These are phyloP conservation scores for Cebus imitator DNA, from an alignment of 2,113 vertebrate species.

Conservation along the genomic window DNA sequence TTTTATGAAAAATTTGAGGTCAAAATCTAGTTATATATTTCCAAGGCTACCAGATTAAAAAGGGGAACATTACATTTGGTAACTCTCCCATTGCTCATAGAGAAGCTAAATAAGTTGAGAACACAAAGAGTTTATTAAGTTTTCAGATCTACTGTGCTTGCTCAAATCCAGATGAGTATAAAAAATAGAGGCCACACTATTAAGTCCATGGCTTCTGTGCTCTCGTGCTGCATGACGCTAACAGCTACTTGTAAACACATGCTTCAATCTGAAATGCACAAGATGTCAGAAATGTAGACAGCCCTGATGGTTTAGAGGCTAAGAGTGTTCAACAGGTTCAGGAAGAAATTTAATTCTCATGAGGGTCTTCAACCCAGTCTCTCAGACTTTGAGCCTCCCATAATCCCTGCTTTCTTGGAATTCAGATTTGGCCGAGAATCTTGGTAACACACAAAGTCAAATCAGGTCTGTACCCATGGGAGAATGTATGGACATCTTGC, in stretches of 20 bases:
- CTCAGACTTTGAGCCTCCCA: not conserved
- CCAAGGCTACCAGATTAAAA: not conserved
- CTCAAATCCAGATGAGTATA: not conserved
- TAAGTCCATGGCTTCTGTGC: not conserved
- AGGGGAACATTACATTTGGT: not conserved
- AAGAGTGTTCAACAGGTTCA: not conserved
- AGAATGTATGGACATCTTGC: not conserved
- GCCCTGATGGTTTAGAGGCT: not conserved
- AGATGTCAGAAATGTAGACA: not conserved
- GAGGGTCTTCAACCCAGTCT: not conserved
- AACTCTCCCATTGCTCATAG: not conserved
- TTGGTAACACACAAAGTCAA: not conserved
- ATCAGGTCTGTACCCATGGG: fast-evolving
- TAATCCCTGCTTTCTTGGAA: not conserved
- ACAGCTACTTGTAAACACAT: not conserved
- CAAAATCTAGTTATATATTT: not conserved
- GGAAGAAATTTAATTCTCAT: not conserved
- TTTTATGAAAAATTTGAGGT: not conserved
- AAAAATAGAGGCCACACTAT: not conserved
- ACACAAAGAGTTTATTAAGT: not conserved
- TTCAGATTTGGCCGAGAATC: not conserved
- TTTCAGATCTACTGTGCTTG: not conserved
- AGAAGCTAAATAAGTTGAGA: not conserved
- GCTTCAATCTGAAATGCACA: not conserved
- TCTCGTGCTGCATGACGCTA: not conserved